Evolutionary conservation across 2,797 vertebrate species (phyloP).

Genomic region (Sebastes vulpes): DNA sequence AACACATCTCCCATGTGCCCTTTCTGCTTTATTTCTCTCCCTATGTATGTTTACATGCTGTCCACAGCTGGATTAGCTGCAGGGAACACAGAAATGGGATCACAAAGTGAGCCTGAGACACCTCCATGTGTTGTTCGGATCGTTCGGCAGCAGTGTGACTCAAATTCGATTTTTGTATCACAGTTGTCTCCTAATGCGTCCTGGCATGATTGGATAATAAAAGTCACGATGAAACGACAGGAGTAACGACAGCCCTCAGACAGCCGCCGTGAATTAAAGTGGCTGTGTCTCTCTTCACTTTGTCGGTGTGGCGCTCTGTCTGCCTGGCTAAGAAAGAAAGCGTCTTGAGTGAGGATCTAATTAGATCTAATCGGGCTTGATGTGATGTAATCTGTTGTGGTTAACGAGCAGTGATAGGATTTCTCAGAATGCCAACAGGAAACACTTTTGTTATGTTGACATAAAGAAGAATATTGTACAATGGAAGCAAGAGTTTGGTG

Average conservation of each 20-base stretch:
- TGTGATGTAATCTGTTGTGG: constrained; percentile 43
- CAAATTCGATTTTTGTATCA: constrained; percentile 53
- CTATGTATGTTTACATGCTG: neutral
- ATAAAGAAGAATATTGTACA: neutral
- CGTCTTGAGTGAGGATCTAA: constrained; percentile 51
- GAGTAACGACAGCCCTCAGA: constrained; percentile 23
- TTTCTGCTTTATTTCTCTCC: neutral
- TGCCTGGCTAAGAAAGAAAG: constrained; percentile 29
- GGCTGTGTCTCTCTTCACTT: neutral
- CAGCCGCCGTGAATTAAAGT: constrained; percentile 25
- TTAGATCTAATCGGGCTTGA: constrained; percentile 47
- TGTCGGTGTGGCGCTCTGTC: neutral
- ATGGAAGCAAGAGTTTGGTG: no score
- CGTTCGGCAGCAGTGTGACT: constrained; percentile 14
- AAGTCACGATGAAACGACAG: constrained; percentile 41
- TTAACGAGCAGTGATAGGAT: constrained; percentile 46
- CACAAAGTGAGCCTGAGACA: constrained; percentile 27
- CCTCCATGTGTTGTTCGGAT: constrained; percentile 18
- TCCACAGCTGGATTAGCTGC: constrained; percentile 23
- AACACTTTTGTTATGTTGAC: neutral
- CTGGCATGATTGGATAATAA: constrained; percentile 56
- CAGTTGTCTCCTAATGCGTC: constrained; percentile 36
- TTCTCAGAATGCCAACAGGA: constrained; percentile 9
- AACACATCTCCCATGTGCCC: neutral
- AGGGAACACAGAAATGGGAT: constrained; percentile 42